Evolutionary conservation across 2,113 vertebrate genomes (phyloP).

Genomic region (Chitala chitala): DNA sequence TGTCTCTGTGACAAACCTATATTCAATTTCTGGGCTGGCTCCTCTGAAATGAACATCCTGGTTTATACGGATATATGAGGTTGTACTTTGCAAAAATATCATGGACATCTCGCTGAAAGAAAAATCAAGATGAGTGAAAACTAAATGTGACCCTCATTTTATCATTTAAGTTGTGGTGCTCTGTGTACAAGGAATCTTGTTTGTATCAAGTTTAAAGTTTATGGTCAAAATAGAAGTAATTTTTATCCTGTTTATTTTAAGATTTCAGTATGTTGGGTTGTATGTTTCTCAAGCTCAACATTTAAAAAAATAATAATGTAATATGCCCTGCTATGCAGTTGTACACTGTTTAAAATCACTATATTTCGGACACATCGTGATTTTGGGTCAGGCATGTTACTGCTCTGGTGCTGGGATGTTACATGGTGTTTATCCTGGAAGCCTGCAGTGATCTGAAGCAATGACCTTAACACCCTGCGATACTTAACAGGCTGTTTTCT

Average conservation of each 20-base stretch:
- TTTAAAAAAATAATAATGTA: too few species aligned
- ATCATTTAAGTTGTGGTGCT: neutral
- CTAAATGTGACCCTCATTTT: neutral
- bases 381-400: too few species aligned
- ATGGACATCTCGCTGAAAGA: slow-evolving; percentile 2
- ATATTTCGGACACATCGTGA: too few species aligned
- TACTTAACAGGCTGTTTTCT: too few species aligned
- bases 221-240: neutral
- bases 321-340: too few species aligned
- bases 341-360: too few species aligned
- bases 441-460: slow-evolving; percentile 52
- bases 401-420: neutral
- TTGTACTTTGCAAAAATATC: slow-evolving; percentile 21
- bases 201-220: neutral
- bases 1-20: slow-evolving; percentile 48
- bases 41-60: slow-evolving; percentile 49
- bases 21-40: slow-evolving; percentile 61
- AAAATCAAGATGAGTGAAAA: neutral
- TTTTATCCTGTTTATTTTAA: neutral
- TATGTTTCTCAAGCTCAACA: too few species aligned
- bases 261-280: too few species aligned
- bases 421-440: slow-evolving; percentile 29
- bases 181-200: neutral
- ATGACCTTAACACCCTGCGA: slow-evolving; percentile 53
- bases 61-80: slow-evolving; percentile 30